Conservation (phyloP, 2,113 vertebrate species). For the Pseudopipra pipra region DNA sequence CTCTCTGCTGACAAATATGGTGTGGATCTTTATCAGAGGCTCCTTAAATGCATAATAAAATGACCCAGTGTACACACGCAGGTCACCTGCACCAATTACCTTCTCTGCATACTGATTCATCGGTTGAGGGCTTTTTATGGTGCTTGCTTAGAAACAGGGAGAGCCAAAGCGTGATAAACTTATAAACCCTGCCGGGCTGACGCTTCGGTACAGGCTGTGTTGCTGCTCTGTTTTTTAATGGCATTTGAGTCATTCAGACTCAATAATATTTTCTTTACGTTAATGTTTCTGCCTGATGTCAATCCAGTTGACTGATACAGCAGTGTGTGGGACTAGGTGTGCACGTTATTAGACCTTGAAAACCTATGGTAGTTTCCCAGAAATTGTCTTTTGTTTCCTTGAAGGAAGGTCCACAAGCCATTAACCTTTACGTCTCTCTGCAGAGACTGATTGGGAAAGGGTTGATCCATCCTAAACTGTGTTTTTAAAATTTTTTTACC, state of each 20-base stretch:
- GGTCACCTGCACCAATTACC: slow-evolving; percentile 11
- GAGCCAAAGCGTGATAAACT: background rate
- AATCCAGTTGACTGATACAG: background rate
- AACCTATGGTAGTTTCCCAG: background rate
- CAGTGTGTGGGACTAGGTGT: background rate
- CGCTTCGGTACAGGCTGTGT: background rate
- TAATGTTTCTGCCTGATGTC: background rate
- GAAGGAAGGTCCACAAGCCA: background rate
- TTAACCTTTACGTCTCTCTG: background rate
- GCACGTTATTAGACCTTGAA: background rate
- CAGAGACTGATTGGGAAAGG: background rate
- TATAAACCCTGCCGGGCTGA: background rate
- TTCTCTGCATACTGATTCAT: slow-evolving; percentile 24
- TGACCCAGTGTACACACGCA: background rate
- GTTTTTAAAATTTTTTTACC: background rate
- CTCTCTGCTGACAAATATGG: background rate
- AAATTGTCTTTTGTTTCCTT: background rate
- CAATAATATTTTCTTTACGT: slow-evolving; percentile 7
- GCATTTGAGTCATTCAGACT: slow-evolving; percentile 6
- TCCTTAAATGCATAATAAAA: slow-evolving; percentile 34
- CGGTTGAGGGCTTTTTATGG: slow-evolving; percentile 37
- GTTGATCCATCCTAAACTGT: background rate
- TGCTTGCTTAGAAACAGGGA: slow-evolving; percentile 29
- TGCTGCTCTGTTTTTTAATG: background rate
- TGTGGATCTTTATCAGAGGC: background rate